Base-by-base conservation (phyloP, 1,140 invertebrate genomes). In the Ptiloglossa arizonensis region DNA sequence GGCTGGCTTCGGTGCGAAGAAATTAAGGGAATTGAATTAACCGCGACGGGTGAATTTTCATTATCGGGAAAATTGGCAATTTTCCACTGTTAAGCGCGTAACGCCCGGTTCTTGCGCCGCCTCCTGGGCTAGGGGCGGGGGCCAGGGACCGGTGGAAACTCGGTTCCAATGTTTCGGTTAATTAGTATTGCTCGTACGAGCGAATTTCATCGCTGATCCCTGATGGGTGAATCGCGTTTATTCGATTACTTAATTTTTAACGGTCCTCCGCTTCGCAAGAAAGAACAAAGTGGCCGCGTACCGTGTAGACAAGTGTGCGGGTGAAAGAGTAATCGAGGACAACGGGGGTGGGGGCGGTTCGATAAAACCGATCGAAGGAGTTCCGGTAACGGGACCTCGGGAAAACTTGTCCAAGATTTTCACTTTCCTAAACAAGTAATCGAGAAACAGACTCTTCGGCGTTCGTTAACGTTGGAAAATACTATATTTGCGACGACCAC, bases 61-160 rank as follows among this genome's bases (percentile, higher is more conserved):
- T 92, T 92, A 92, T 92, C 89, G 89, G 85, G 88, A 91, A 91
- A 92, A 91, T 91, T 89, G 90, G 83, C 89, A 92, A 92, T 92
- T 91, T 92, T 92, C 90, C 89, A 90, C 86, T 89, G 88, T 89
- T 88, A 88, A 90, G 85, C 87, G 85, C 82, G 87, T 82, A 86
- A 89, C 83, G 85, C 83, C 71, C 81, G 78, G 64, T 87, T 88
- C 86, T 89, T 89, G 86, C 81, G 83, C 85, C 68, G 79, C 81
- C 74, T 63, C 56, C 68, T 60, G 84, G 75, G 80, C n/a, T 81
- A 80, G 62, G 81, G 84, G 88, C n/a, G n/a, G n/a, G n/a, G n/a
- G n/a, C n/a, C n/a, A n/a, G n/a, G n/a, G n/a, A 88, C 86, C 81
- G 80, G 71, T 74, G 82, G 83, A 86, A 87, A 86, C 85, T 89